These are phyloP conservation scores for Athetis lepigone DNA, from an alignment of 2,888 invertebrate genomes.

Conservation along the genomic window DNA sequence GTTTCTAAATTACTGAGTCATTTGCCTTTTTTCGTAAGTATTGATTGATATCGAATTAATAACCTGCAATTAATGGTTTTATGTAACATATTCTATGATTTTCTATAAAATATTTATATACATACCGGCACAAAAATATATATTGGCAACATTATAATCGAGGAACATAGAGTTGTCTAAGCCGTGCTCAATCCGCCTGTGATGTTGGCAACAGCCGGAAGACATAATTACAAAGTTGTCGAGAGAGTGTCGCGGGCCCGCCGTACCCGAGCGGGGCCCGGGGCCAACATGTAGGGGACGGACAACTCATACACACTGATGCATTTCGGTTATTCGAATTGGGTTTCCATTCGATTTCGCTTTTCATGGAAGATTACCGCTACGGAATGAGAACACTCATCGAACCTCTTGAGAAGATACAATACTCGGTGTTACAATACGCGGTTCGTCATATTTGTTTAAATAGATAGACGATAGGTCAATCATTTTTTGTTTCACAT, in stretches of 20 bases:
- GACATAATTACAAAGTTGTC: conserved; percentile 53
- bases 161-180: conserved; percentile 41
- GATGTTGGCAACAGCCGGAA: conserved; percentile 51
- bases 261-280: too few species aligned
- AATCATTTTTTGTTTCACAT: too few species aligned
- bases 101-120: too few species aligned
- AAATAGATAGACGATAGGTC: too few species aligned
- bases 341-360: conserved; percentile 42
- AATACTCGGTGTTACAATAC: not conserved
- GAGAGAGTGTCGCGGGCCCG: conserved; percentile 31
- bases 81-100: too few species aligned
- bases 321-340: conserved; percentile 49
- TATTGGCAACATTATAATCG: conserved; percentile 25
- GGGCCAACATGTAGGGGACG: conserved; percentile 25
- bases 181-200: conserved; percentile 42
- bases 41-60: too few species aligned
- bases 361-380: conserved; percentile 40
- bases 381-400: conserved; percentile 12
- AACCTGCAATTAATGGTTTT: too few species aligned
- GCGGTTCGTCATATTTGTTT: not conserved
- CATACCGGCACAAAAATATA: conserved; percentile 18
- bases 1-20: too few species aligned
- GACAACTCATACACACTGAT: conserved; percentile 36
- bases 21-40: too few species aligned
- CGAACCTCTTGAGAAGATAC: not conserved